These are phyloP conservation scores for Pomatostomus ruficeps DNA, from an alignment of 2,113 vertebrate species.

Conservation along the genomic window DNA sequence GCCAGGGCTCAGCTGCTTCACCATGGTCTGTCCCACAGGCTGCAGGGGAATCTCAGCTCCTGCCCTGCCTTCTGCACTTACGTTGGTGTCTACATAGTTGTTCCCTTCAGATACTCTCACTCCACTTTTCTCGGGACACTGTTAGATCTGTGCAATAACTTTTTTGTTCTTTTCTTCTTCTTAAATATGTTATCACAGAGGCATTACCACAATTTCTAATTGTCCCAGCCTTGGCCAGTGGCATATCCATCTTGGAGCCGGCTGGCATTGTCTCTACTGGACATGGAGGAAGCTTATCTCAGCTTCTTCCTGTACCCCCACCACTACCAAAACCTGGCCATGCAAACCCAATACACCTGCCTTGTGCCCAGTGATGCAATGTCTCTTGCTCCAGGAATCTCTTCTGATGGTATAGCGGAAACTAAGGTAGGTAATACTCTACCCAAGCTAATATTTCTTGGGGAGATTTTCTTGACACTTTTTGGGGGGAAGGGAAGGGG, in stretches of 20 bases:
- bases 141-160: rapidly evolving
- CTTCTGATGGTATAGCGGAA: neutral
- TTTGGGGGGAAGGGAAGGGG: rapidly evolving
- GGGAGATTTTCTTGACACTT: neutral
- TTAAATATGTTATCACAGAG: neutral
- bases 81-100: neutral
- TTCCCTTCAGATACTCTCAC: neutral
- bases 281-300: neutral
- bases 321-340: neutral
- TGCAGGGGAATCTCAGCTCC: neutral
- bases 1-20: neutral
- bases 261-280: neutral
- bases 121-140: rapidly evolving
- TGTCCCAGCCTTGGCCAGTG: neutral
- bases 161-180: neutral
- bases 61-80: too few species aligned
- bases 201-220: neutral
- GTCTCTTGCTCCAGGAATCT: neutral
- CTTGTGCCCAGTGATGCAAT: neutral
- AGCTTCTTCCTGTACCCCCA: neutral
- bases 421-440: neutral
- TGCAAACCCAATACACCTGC: neutral
- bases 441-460: neutral
- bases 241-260: neutral
- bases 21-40: neutral